A percentile compares a stretch with the other conserved stretches of the same genome.
Conservation (phyloP, 2,888 invertebrate genomes). For the Heteromurus nitidus region DNA sequence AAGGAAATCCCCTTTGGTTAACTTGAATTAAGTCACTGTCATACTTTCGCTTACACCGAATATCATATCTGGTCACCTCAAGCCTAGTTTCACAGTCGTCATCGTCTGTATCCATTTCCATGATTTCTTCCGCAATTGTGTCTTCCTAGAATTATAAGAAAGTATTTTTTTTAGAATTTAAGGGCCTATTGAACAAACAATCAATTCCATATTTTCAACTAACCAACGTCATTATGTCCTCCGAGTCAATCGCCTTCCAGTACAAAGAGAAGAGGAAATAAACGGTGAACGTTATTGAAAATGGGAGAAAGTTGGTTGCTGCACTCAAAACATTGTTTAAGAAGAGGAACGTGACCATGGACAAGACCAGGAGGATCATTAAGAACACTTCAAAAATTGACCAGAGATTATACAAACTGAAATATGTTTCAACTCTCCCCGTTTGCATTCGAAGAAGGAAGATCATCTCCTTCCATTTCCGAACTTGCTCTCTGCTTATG, state of each 20-base stretch:
- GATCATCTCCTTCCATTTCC: slow-evolving; percentile 22
- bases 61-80: slow-evolving; percentile 1
- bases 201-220: neutral
- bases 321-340: slow-evolving; percentile 14
- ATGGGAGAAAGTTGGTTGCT: slow-evolving; percentile 8
- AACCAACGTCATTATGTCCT: slow-evolving; percentile 12
- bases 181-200: neutral
- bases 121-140: slow-evolving; percentile 33
- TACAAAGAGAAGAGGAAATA: slow-evolving; percentile 29
- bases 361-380: neutral
- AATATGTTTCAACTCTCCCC: slow-evolving; percentile 1
- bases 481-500: slow-evolving; percentile 8
- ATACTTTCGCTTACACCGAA: neutral
- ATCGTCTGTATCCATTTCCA: slow-evolving; percentile 24
- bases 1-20: neutral
- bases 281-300: neutral
- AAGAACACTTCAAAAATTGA: slow-evolving; percentile 33
- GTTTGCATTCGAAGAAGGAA: slow-evolving; percentile 14
- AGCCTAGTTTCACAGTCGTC: slow-evolving; percentile 25
- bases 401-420: slow-evolving; percentile 11
- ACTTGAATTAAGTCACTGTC: neutral
- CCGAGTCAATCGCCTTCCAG: slow-evolving; percentile 20
- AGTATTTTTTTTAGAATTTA: neutral
- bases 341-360: slow-evolving; percentile 27
- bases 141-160: slow-evolving; percentile 22